These are phyloP conservation scores for Drosophila meridiana DNA, from an alignment of 2,888 invertebrate genomes.

Conservation along the genomic window DNA sequence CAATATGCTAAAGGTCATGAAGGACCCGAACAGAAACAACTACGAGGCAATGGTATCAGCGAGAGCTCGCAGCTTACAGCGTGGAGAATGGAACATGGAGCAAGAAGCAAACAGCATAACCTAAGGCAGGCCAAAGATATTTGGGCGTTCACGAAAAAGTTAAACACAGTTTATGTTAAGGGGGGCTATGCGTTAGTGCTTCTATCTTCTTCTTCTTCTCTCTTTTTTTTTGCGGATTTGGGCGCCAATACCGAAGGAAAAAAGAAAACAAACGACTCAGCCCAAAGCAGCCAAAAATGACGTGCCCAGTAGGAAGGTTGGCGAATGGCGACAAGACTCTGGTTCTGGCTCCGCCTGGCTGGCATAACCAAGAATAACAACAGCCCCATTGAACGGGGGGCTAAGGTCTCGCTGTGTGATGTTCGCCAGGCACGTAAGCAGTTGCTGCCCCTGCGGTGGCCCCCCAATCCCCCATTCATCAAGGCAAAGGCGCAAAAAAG, in stretches of 20 bases:
- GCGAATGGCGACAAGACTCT: slow-evolving; percentile 46
- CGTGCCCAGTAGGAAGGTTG: slow-evolving; percentile 64
- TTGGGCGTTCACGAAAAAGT: slow-evolving; percentile 67
- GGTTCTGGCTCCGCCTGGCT: slow-evolving; percentile 18
- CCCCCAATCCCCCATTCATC: background rate
- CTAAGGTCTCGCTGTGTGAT: slow-evolving; percentile 30
- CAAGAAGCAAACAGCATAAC: slow-evolving; percentile 55
- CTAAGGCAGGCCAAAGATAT: slow-evolving; percentile 74
- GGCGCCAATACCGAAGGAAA: slow-evolving; percentile 57
- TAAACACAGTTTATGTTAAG: slow-evolving; percentile 74
- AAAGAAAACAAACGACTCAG: slow-evolving; percentile 62
- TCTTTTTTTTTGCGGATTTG: slow-evolving; percentile 43
- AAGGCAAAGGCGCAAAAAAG: slow-evolving; percentile 44
- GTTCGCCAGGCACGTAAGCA: slow-evolving; percentile 74
- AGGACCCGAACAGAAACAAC: slow-evolving; percentile 30
- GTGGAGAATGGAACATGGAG: slow-evolving; percentile 21
- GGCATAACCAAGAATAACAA: slow-evolving; percentile 46
- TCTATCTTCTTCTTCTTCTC: background rate
- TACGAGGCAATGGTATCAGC: slow-evolving; percentile 18
- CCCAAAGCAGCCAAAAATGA: slow-evolving; percentile 67
- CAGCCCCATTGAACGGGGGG: slow-evolving; percentile 24
- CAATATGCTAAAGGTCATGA: slow-evolving; percentile 74
- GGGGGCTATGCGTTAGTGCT: slow-evolving; percentile 55
- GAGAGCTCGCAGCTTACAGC: slow-evolving; percentile 23
- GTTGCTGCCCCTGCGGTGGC: slow-evolving; percentile 45